Evolutionary conservation across 2,888 invertebrate species (phyloP).

Genomic region (Argynnis bischoffii): DNA sequence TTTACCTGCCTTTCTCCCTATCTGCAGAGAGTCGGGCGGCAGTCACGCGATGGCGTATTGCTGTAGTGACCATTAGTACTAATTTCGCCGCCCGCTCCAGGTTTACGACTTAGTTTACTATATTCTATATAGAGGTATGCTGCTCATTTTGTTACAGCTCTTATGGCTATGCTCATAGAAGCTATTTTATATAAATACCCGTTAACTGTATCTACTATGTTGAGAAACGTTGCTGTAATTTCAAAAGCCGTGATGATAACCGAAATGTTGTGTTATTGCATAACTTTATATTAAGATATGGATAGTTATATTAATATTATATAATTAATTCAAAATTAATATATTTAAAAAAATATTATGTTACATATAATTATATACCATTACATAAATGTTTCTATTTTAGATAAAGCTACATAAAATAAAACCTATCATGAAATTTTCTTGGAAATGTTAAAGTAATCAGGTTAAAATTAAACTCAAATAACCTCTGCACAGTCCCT

Average conservation of each 20-base stretch:
- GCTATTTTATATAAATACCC: constrained; percentile 12
- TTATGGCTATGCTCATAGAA: constrained; percentile 10
- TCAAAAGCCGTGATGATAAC: constrained; percentile 35
- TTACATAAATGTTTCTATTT: no score
- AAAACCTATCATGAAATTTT: no score
- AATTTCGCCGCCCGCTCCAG: constrained; percentile 51
- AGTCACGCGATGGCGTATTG: constrained; percentile 59
- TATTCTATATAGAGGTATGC: constrained; percentile 25
- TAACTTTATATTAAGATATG: constrained; percentile 10
- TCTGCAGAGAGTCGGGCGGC: constrained; percentile 48
- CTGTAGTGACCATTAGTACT: constrained; percentile 60
- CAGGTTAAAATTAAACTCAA: no score
- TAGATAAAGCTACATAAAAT: no score
- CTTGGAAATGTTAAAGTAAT: no score
- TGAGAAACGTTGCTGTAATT: constrained; percentile 29
- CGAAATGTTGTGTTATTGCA: constrained; percentile 26
- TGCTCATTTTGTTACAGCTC: constrained; percentile 17
- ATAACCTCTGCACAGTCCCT: no score
- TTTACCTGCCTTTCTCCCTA: constrained; percentile 59
- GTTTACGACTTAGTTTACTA: constrained; percentile 44
- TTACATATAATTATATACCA: no score
- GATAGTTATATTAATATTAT: neutral
- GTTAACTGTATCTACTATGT: neutral
- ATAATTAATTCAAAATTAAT: no score
- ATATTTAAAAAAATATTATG: no score